Evolutionary conservation across 2,888 invertebrate species (phyloP).

Genomic region (Thelaira solivaga): DNA sequence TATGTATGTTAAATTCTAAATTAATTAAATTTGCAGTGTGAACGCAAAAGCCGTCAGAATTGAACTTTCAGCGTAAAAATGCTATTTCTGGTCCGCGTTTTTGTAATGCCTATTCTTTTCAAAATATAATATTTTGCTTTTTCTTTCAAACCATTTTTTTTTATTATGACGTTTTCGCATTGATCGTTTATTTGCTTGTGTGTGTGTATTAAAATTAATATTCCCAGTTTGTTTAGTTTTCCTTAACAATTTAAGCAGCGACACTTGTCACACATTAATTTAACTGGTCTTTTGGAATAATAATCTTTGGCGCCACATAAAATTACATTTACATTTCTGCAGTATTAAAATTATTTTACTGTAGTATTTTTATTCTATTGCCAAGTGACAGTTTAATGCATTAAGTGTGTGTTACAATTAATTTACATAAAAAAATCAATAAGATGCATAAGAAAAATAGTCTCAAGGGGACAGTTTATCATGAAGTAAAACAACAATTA

Average conservation of each 20-base stretch:
- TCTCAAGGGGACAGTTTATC: constrained; percentile 19
- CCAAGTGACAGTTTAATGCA: background rate
- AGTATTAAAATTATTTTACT: constrained; percentile 10
- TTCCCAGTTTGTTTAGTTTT: background rate
- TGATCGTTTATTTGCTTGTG: too few relatives aligned
- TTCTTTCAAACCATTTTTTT: too few relatives aligned
- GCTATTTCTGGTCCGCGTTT: too few relatives aligned
- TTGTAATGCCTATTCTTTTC: too few relatives aligned
- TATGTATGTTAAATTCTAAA: too few relatives aligned
- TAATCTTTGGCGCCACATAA: constrained; percentile 44
- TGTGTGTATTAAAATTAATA: constrained; percentile 5
- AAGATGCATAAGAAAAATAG: constrained; percentile 18
- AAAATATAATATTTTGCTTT: too few relatives aligned
- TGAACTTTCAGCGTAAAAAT: too few relatives aligned
- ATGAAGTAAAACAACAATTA: background rate
- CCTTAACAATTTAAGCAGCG: constrained; percentile 22
- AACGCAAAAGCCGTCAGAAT: too few relatives aligned
- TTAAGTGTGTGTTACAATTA: constrained; percentile 45
- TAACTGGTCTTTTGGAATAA: constrained; percentile 16
- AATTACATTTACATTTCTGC: constrained; percentile 29
- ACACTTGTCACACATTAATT: constrained; percentile 42
- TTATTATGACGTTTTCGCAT: too few relatives aligned
- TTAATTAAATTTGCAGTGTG: too few relatives aligned
- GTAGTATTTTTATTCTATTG: background rate
- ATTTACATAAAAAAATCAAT: constrained; percentile 59